Evolutionary conservation across 2,113 vertebrate genomes (phyloP).

Genomic region (Pseudolaguvia tuberculata): DNA sequence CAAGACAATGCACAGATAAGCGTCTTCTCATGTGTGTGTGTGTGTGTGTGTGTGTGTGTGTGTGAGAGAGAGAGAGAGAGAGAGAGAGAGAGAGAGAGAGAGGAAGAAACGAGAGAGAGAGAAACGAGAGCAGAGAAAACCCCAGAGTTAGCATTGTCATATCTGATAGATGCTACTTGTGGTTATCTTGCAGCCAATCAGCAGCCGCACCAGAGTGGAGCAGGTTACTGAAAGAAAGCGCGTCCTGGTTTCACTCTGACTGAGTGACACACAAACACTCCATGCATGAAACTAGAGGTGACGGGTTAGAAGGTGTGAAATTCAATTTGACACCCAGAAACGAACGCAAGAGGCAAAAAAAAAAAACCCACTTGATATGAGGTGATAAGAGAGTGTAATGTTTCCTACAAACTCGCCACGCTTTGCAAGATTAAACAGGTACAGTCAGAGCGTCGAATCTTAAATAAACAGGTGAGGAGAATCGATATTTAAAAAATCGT

Average conservation of each 20-base stretch:
- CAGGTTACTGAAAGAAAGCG: not conserved
- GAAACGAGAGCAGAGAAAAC: not conserved
- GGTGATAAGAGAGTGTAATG: conserved; percentile 53
- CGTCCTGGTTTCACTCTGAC: conserved; percentile 37
- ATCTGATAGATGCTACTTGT: conserved; percentile 41
- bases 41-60: not conserved
- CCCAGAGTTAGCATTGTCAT: conserved; percentile 6
- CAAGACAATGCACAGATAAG: conserved; percentile 12
- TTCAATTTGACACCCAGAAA: conserved; percentile 51
- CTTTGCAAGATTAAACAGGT: not conserved
- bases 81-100: too few relatives aligned
- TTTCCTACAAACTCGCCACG: conserved; percentile 39
- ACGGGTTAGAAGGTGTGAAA: conserved; percentile 45
- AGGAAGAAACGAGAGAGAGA: too few relatives aligned
- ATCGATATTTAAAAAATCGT: not conserved
- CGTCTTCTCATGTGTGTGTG: not conserved
- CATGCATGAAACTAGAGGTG: conserved; percentile 25
- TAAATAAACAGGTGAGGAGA: not conserved
- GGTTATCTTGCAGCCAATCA: conserved; percentile 37
- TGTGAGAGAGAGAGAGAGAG: too few relatives aligned
- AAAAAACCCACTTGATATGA: conserved; percentile 41
- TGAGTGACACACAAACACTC: conserved; percentile 22
- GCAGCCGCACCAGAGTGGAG: conserved; percentile 18
- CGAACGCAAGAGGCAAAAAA: conserved; percentile 27
- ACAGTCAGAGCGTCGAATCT: not conserved